phyloP scores from a whole-genome alignment of 1,140 invertebrate genomes.

The Mycetomoellerius zeteki region DNA sequence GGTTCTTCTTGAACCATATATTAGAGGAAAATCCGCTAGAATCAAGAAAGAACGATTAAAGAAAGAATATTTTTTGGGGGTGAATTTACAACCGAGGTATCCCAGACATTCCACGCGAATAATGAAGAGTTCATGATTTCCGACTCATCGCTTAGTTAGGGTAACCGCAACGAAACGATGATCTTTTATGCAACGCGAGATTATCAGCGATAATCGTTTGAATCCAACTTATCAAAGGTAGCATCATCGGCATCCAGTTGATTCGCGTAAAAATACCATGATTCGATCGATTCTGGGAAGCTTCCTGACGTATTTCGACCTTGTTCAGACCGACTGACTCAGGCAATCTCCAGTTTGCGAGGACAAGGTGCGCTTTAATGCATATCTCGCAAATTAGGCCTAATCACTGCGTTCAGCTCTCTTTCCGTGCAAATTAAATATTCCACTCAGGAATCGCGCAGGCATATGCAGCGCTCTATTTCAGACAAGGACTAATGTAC shows the following conservation, averaged over 20 bases:
- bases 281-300: conserved; percentile 67
- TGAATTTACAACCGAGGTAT: too few species aligned
- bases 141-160: conserved; percentile 6
- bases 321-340: conserved; percentile 54
- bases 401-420: conserved; percentile 20
- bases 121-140: neutral
- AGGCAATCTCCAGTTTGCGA: conserved; percentile 45
- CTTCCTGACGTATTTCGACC: conserved; percentile 34
- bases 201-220: conserved; percentile 22
- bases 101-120: too few species aligned
- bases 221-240: neutral
- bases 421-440: conserved; percentile 64
- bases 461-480: conserved; percentile 67
- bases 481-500: conserved; percentile 77
- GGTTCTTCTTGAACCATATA: too few species aligned
- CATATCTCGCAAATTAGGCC: conserved; percentile 58
- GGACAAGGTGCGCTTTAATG: conserved; percentile 48
- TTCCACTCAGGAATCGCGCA: conserved; percentile 62
- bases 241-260: conserved; percentile 20
- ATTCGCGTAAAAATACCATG: conserved; percentile 12
- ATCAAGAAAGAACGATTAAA: too few species aligned
- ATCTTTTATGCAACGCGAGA: conserved; percentile 31
- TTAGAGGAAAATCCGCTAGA: too few species aligned
- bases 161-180: neutral
- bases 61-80: too few species aligned